Conservation (phyloP, 30 jellyfish, hydroid and myxozoan genomes). For the Cassiopea andromeda region DNA sequence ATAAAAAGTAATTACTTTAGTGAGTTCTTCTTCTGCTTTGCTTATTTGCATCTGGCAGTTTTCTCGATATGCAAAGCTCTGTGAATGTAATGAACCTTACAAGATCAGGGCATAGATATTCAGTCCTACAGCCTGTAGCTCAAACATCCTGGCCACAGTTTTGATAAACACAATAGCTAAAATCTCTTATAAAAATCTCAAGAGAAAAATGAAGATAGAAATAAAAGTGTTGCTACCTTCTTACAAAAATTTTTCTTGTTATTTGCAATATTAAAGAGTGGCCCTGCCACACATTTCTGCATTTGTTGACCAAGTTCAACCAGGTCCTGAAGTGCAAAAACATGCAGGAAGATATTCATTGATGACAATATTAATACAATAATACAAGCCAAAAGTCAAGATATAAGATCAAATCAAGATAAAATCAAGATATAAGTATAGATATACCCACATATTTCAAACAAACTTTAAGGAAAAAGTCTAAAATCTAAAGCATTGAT, state of each 20-base stretch:
- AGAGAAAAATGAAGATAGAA: neutral
- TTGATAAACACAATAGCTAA: too few relatives aligned
- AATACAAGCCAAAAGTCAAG: too few relatives aligned
- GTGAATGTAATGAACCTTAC: neutral
- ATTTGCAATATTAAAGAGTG: slow-evolving; percentile 46
- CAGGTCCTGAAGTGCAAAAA: slow-evolving; percentile 37
- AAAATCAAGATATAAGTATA: too few relatives aligned
- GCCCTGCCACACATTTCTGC: slow-evolving; percentile 69
- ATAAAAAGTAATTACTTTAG: slow-evolving; percentile 20
- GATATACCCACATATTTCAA: too few relatives aligned
- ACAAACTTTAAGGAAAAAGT: neutral
- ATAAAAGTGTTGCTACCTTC: slow-evolving; percentile 18
- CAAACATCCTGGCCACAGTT: too few relatives aligned
- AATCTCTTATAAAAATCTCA: neutral
- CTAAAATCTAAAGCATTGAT: neutral
- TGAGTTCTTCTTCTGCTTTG: slow-evolving; percentile 65
- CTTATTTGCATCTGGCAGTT: slow-evolving; percentile 33
- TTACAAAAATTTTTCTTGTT: slow-evolving; percentile 58
- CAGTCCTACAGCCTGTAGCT: too few relatives aligned
- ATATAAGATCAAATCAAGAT: too few relatives aligned
- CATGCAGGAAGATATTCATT: neutral
- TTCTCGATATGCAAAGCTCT: slow-evolving; percentile 76
- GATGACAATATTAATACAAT: neutral
- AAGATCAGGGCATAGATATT: too few relatives aligned
- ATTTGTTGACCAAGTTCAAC: slow-evolving; percentile 67